Base-by-base conservation (phyloP, 1,140 invertebrate genomes). In the Holcopasites calliopsidis region DNA sequence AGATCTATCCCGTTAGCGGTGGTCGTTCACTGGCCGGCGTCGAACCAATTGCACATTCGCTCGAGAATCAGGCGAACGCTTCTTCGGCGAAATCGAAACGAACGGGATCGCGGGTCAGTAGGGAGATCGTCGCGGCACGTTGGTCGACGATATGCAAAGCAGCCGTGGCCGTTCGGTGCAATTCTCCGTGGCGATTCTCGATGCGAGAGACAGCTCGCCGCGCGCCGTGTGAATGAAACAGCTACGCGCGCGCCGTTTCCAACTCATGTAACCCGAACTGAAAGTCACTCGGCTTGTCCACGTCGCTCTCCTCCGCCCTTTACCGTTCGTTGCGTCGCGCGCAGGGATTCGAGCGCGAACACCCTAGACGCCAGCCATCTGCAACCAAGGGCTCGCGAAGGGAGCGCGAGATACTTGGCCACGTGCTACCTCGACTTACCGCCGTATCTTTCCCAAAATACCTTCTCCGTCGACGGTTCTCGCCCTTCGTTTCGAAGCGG, bases 351-450 rank as follows among this genome's bases (percentile, higher is more conserved):
- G 40, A 60, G 49, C 44, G 50, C 44, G 60, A 82, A 42, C 69
- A 71, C 64, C 78, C 35, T 5, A 31, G 33, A 10, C 60, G 64
- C 79, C 75, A 77, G 71, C 86, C 85, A 85, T 84, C 81, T 86
- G 82, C 80, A 85, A 85, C 70, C 84, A 79, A 85, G 69, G 78
- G 70, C 79, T 72, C 73, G 70, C 80, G 75, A 68, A 80, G 75
- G 85, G 85, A 88, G 87, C 83, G 85, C 79, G 64, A 64, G 79
- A 76, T 80, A n/a, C 64, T 50, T 74, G 83, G 87, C 10, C 86
- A 85, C 87, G 87, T 88, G 85, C 79, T 83, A 73, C 72, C 28
- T 21, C 69, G 44, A 77, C 57, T 71, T 71, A 28, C 80, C 85
- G 82, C 72, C 80, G 4, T 6, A 44, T 44, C 2, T 44, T 26